Evolutionary conservation across 2,797 vertebrate species (phyloP).

Genomic region (Sarcoramphus papa): DNA sequence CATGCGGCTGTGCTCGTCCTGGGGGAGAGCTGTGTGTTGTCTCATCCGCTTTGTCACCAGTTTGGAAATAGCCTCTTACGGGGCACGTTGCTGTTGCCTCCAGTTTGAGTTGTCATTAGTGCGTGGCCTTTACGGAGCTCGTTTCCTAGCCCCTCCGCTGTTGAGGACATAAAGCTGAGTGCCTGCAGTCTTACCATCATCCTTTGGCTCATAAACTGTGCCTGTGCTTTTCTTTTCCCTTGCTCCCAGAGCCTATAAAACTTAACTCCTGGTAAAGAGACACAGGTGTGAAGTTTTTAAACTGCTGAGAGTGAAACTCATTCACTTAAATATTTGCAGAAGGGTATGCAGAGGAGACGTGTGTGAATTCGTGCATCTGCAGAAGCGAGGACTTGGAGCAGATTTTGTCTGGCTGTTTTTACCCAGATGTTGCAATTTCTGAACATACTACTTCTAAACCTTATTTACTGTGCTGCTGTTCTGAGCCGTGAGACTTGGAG

Average conservation of each 20-base stretch:
- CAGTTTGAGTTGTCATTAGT: background rate
- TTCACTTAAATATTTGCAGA: background rate
- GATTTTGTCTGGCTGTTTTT: background rate
- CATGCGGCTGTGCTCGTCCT: accelerated
- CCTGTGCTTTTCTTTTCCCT: background rate
- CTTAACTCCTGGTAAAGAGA: background rate
- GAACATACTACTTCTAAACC: background rate
- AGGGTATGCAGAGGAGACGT: background rate
- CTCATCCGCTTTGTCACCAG: background rate
- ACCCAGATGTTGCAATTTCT: background rate
- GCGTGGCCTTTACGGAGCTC: background rate
- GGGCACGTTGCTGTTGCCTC: background rate
- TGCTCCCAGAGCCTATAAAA: background rate
- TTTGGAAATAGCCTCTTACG: background rate
- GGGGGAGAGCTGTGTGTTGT: background rate
- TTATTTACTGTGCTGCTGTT: background rate
- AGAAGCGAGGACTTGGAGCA: background rate
- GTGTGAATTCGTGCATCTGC: background rate
- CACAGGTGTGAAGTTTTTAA: background rate
- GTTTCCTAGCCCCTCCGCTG: background rate
- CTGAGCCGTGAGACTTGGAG: background rate
- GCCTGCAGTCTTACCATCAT: background rate
- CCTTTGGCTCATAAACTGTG: background rate
- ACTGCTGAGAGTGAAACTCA: background rate
- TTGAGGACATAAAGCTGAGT: background rate